These are phyloP conservation scores for Lycaena phlaeas DNA, from an alignment of 2,888 invertebrate genomes.

Conservation along the genomic window DNA sequence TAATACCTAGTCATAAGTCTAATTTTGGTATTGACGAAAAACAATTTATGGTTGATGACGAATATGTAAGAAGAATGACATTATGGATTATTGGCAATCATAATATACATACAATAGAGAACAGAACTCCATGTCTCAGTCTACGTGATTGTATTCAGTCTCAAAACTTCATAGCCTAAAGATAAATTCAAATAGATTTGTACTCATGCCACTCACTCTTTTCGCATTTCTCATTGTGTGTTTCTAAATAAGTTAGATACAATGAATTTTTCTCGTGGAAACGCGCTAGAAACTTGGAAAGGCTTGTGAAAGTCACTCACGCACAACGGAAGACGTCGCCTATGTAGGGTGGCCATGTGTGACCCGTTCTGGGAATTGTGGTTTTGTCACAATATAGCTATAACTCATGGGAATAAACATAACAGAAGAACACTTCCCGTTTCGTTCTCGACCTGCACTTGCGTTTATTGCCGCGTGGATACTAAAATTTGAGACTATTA, in stretches of 20 bases:
- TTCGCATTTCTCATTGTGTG: not conserved
- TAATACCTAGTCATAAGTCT: no score
- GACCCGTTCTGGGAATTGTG: slow-evolving; percentile 23
- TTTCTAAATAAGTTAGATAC: slow-evolving; percentile 8
- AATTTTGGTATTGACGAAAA: no score
- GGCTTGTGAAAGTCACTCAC: slow-evolving; percentile 46
- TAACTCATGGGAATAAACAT: slow-evolving; percentile 15
- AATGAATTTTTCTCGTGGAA: slow-evolving; percentile 32
- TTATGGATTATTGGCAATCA: no score
- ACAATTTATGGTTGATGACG: no score
- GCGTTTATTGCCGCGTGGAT: not conserved
- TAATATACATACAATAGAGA: no score
- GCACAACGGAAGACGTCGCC: slow-evolving; percentile 30
- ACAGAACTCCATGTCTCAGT: no score
- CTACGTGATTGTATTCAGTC: no score
- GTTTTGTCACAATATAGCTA: slow-evolving; percentile 16
- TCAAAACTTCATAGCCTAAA: no score
- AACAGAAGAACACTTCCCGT: slow-evolving; percentile 7
- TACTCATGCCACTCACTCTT: no score
- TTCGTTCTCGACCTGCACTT: not conserved
- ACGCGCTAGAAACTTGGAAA: slow-evolving; percentile 41
- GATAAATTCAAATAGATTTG: no score
- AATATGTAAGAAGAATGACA: no score
- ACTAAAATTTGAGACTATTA: no score
- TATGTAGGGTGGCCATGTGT: slow-evolving; percentile 37